Conservation (phyloP, 2,888 invertebrate genomes). For the Eurois occulta region DNA sequence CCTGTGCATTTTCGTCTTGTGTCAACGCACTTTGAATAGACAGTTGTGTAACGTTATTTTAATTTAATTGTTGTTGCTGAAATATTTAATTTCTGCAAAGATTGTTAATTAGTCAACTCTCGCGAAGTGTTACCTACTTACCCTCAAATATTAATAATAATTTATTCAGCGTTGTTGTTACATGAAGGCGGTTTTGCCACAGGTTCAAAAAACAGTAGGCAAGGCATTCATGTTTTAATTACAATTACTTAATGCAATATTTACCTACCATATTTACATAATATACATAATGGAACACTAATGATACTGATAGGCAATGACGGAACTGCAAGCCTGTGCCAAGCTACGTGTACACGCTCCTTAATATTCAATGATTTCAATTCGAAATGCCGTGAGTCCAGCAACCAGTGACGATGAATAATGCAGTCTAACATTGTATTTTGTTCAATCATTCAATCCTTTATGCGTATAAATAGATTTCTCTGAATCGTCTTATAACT, state of each 20-base stretch:
- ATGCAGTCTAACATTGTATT: conserved; percentile 57
- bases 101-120: not conserved
- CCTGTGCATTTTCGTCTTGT: not conserved
- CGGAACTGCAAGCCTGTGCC: conserved; percentile 22
- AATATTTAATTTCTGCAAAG: too few relatives aligned
- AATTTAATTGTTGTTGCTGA: too few relatives aligned
- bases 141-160: not conserved
- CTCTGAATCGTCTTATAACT: conserved; percentile 56
- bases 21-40: not conserved
- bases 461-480: conserved; percentile 59
- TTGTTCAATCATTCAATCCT: conserved; percentile 60
- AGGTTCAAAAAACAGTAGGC: not conserved
- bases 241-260: not conserved
- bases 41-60: not conserved
- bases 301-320: conserved; percentile 26
- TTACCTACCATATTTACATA: not conserved
- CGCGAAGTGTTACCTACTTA: not conserved
- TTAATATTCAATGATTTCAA: conserved; percentile 46
- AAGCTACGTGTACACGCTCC: conserved; percentile 37
- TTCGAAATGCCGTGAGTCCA: conserved; percentile 50
- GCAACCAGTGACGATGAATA: conserved; percentile 51
- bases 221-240: not conserved
- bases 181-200: not conserved
- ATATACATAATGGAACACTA: conserved; percentile 9
- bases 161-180: not conserved